phyloP scores from a whole-genome alignment of 1,140 invertebrate genomes.

The Wiebesia pumilae region DNA sequence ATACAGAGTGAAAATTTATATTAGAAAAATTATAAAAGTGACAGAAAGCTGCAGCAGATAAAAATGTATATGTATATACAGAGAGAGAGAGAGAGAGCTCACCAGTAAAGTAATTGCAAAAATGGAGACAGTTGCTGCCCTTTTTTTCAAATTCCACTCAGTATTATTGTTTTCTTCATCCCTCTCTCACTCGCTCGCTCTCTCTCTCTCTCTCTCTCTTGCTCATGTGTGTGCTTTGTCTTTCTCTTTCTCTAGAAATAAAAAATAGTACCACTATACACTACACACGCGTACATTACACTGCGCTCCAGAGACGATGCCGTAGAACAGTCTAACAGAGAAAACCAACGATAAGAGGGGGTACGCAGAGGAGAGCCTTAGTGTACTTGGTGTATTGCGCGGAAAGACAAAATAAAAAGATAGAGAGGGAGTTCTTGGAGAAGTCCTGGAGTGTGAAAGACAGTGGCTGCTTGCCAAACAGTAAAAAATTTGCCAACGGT shows the following conservation, averaged over 20 bases:
- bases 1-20: no score
- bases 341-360: not conserved
- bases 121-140: not conserved
- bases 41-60: not conserved
- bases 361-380: not conserved
- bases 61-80: not conserved
- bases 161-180: not conserved
- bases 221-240: no score
- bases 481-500: not conserved
- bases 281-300: not conserved
- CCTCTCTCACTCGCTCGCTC: not conserved
- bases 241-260: no score
- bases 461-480: not conserved
- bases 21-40: not conserved
- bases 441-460: not conserved
- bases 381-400: not conserved
- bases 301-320: not conserved
- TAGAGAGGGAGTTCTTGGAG: not conserved
- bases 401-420: not conserved
- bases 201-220: not conserved
- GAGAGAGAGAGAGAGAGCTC: not conserved
- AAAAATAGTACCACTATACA: not conserved
- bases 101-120: not conserved
- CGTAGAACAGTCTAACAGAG: not conserved
- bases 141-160: not conserved